Conservation (phyloP, 2,113 vertebrate species). For the Tychaedon coryphoeus region DNA sequence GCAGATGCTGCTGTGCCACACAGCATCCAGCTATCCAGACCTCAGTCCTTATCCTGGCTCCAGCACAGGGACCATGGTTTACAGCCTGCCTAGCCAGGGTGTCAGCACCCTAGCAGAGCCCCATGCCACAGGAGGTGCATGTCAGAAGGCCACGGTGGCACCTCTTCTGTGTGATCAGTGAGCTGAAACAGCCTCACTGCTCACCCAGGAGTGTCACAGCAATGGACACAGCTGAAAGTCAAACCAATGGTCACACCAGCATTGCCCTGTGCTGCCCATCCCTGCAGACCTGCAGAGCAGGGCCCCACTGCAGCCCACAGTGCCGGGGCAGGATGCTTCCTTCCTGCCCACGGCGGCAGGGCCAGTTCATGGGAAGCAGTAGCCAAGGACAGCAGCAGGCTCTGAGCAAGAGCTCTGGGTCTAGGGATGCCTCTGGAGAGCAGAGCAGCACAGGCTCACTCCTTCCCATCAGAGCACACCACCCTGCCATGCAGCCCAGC, state of each 20-base stretch:
- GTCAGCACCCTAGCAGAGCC: neutral
- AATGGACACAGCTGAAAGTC: accelerated
- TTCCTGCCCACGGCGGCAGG: accelerated
- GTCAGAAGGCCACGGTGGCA: neutral
- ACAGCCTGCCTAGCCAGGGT: neutral
- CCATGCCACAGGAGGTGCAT: accelerated
- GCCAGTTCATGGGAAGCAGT: neutral
- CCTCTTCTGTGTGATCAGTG: accelerated
- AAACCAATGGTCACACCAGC: accelerated
- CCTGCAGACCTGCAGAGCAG: neutral
- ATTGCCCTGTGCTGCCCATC: neutral
- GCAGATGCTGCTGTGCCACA: neutral
- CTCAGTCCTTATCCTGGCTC: neutral
- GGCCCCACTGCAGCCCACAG: neutral
- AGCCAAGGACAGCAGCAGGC: neutral
- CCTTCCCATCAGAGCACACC: neutral
- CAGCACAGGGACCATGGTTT: accelerated
- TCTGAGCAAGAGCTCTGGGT: neutral
- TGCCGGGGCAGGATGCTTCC: accelerated
- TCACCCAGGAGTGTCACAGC: accelerated
- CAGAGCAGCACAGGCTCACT: neutral
- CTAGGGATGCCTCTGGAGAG: neutral
- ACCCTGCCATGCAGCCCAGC: accelerated
- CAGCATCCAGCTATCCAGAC: neutral
- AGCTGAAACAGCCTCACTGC: neutral